phyloP scores from a whole-genome alignment of 2,113 vertebrate species.

The Perca flavescens region DNA sequence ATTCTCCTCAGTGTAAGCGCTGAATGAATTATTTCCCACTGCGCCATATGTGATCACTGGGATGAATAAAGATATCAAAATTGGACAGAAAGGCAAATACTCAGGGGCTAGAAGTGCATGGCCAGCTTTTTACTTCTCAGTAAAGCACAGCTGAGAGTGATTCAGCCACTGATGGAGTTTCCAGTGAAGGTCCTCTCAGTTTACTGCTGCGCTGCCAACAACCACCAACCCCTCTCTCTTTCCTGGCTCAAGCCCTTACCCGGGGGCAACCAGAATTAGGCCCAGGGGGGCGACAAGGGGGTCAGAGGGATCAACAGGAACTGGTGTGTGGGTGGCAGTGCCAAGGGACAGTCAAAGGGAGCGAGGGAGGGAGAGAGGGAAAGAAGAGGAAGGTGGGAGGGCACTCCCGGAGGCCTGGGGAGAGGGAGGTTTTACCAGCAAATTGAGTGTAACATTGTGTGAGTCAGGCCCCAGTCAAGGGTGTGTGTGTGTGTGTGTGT shows the following conservation, averaged over 20 bases:
- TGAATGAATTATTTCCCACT: slow-evolving; percentile 40
- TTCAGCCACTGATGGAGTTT: slow-evolving; percentile 84
- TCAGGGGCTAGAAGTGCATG: slow-evolving; percentile 53
- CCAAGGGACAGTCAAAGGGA: slow-evolving; percentile 66
- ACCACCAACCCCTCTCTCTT: slow-evolving; percentile 76
- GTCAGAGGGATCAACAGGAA: slow-evolving; percentile 72
- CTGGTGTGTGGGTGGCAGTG: slow-evolving; percentile 82
- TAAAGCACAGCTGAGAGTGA: slow-evolving; percentile 78
- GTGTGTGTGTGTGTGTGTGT: background rate
- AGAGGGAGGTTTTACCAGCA: slow-evolving; percentile 63
- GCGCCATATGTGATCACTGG: slow-evolving; percentile 50
- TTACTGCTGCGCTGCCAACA: slow-evolving; percentile 81
- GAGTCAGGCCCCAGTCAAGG: slow-evolving; percentile 53
- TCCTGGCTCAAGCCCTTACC: slow-evolving; percentile 60
- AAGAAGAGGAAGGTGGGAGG: slow-evolving; percentile 64
- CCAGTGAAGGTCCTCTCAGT: slow-evolving; percentile 79
- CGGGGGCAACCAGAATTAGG: slow-evolving; percentile 69
- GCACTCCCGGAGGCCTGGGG: slow-evolving; percentile 44
- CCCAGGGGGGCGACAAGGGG: slow-evolving; percentile 52
- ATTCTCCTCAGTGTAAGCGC: slow-evolving; percentile 1
- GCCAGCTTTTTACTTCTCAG: slow-evolving; percentile 61
- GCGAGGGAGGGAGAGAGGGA: slow-evolving; percentile 21
- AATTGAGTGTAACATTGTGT: slow-evolving; percentile 65
- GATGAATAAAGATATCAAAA: slow-evolving; percentile 63
- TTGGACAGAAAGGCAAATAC: slow-evolving; percentile 59